Evolutionary conservation across 2,888 invertebrate species (phyloP).

Genomic region (Teleiodes luculella): DNA sequence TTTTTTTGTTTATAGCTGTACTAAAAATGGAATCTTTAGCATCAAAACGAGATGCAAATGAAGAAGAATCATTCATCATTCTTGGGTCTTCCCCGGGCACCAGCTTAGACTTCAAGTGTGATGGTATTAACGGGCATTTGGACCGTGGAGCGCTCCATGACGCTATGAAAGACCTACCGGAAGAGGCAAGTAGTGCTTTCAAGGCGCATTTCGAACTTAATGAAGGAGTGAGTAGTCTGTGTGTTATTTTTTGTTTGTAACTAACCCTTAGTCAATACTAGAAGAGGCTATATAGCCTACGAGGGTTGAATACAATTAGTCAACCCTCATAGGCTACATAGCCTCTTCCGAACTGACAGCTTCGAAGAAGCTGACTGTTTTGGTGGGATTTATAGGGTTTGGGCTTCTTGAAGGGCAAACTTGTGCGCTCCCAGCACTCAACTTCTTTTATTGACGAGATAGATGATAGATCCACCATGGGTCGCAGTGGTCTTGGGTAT

Average conservation of each 20-base stretch:
- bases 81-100: constrained; percentile 64
- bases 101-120: constrained; percentile 56
- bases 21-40: constrained; percentile 40
- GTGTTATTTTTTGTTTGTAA: background rate
- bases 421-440: too few species aligned
- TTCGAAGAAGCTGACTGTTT: too few species aligned
- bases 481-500: too few species aligned
- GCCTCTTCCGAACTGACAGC: too few species aligned
- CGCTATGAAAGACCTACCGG: constrained; percentile 59
- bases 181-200: constrained; percentile 59
- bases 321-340: too few species aligned
- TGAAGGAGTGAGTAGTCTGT: constrained; percentile 54
- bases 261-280: background rate
- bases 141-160: constrained; percentile 56
- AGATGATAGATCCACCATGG: too few species aligned
- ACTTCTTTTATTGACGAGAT: too few species aligned
- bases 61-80: constrained; percentile 72
- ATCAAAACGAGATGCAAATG: constrained; percentile 42
- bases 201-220: constrained; percentile 65
- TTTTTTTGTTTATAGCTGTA: constrained; percentile 33
- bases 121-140: constrained; percentile 34
- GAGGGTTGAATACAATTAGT: too few species aligned
- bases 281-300: too few species aligned
- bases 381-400: too few species aligned
- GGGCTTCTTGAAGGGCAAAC: too few species aligned